These are phyloP conservation scores for Drepanosiphum platanoidis DNA, from an alignment of 2,888 invertebrate species.

Conservation along the genomic window DNA sequence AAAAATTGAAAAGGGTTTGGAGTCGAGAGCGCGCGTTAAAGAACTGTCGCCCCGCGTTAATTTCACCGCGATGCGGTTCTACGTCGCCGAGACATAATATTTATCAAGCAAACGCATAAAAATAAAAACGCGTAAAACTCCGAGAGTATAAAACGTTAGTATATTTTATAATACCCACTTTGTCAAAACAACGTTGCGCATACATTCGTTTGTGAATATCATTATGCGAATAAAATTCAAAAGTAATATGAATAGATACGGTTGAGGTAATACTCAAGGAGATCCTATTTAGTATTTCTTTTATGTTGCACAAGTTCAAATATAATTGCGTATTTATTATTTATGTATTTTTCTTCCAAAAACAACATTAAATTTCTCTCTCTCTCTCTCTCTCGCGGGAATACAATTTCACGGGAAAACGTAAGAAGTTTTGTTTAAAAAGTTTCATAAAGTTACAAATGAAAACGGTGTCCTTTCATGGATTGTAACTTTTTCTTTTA, in stretches of 20 bases:
- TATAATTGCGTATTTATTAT: constrained; percentile 53
- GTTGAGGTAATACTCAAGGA: not conserved
- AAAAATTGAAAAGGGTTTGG: not conserved
- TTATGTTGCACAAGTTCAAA: constrained; percentile 33
- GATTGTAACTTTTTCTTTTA: constrained; percentile 48
- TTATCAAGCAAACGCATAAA: not conserved
- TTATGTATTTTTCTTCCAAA: constrained; percentile 26
- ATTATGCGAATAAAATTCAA: constrained; percentile 19
- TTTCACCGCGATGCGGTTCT: not conserved
- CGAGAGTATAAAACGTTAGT: not conserved
- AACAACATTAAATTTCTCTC: constrained; percentile 38
- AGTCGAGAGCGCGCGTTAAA: no score
- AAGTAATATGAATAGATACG: constrained; percentile 12
- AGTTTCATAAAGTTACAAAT: constrained; percentile 46
- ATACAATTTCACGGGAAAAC: constrained; percentile 25
- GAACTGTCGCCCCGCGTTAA: not conserved
- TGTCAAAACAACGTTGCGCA: not conserved
- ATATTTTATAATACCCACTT: no score
- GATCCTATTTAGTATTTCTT: constrained; percentile 28
- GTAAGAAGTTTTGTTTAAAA: constrained; percentile 38
- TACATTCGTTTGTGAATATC: not conserved
- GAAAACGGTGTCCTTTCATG: constrained; percentile 38
- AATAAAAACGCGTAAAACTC: constrained; percentile 13
- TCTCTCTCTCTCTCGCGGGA: constrained; percentile 5
- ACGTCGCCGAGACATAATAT: not conserved